Evolutionary conservation across 2,113 vertebrate species (phyloP).

Genomic region (Sarotherodon lohbergeri): DNA sequence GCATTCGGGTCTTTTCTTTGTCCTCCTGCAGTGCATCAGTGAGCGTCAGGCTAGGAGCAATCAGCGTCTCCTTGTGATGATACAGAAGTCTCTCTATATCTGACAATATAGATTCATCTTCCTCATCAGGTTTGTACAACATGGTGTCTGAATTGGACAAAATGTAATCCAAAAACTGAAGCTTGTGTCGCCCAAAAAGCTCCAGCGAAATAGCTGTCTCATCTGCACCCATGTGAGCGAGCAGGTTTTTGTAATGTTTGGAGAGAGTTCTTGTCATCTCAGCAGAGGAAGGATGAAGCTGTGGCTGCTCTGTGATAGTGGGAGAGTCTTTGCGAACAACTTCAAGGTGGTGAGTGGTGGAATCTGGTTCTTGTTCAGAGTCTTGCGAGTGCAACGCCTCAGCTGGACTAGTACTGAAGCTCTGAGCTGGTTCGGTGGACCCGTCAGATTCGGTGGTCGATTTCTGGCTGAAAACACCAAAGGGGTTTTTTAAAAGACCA

Average conservation of each 20-base stretch:
- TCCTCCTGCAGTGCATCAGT: conserved; percentile 7
- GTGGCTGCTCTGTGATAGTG: background rate
- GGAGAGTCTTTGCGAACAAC: background rate
- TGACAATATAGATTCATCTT: conserved; percentile 48
- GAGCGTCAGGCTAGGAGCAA: background rate
- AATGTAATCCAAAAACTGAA: conserved; percentile 63
- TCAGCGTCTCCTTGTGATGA: conserved; percentile 38
- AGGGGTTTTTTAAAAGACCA: conserved; percentile 19
- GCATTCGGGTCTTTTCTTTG: conserved; percentile 24
- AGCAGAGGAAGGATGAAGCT: background rate
- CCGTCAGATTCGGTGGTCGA: background rate
- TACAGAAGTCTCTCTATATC: conserved; percentile 53
- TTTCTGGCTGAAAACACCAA: conserved; percentile 24
- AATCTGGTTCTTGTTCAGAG: background rate
- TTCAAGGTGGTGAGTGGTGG: background rate
- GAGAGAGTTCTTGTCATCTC: background rate
- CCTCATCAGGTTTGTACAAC: conserved; percentile 6
- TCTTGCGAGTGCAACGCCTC: background rate
- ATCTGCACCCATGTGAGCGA: conserved; percentile 29
- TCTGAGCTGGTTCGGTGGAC: background rate
- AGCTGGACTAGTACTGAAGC: background rate
- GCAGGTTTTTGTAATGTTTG: conserved; percentile 48
- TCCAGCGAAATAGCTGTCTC: conserved; percentile 32
- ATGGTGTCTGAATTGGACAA: conserved; percentile 16
- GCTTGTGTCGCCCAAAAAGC: conserved; percentile 54